phyloP scores from a whole-genome alignment of 2,113 vertebrate genomes.

The Myotis lucifugus region DNA sequence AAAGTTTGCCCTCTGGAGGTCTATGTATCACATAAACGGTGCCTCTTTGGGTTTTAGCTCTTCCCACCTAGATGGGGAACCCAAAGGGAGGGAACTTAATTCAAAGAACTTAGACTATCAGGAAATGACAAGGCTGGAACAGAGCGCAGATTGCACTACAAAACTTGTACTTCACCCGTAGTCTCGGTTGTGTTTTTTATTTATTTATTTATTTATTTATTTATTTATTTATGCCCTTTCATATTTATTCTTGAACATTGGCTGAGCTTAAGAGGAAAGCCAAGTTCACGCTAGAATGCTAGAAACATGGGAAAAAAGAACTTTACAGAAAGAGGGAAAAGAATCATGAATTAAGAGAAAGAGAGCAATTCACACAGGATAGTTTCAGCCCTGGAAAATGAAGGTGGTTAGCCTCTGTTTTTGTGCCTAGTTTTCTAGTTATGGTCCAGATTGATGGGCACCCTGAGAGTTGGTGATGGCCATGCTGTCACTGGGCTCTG shows the following conservation, averaged over 20 bases:
- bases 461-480: neutral
- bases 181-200: neutral
- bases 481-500: neutral
- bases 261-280: slow-evolving; percentile 22
- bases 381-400: neutral
- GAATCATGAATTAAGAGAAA: slow-evolving; percentile 14
- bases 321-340: neutral
- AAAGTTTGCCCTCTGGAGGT: neutral
- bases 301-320: neutral
- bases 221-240: too few species aligned
- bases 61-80: neutral
- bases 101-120: neutral
- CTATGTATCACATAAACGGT: neutral
- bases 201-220: neutral
- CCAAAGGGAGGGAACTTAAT: neutral
- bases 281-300: neutral
- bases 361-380: neutral
- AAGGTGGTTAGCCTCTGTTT: neutral
- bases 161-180: neutral
- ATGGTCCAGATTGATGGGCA: neutral
- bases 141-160: neutral
- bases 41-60: neutral
- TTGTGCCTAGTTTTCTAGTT: neutral
- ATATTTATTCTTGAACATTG: neutral
- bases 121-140: neutral